Conservation (phyloP, 2,888 invertebrate genomes). For the Drosophila nr. medialis region DNA sequence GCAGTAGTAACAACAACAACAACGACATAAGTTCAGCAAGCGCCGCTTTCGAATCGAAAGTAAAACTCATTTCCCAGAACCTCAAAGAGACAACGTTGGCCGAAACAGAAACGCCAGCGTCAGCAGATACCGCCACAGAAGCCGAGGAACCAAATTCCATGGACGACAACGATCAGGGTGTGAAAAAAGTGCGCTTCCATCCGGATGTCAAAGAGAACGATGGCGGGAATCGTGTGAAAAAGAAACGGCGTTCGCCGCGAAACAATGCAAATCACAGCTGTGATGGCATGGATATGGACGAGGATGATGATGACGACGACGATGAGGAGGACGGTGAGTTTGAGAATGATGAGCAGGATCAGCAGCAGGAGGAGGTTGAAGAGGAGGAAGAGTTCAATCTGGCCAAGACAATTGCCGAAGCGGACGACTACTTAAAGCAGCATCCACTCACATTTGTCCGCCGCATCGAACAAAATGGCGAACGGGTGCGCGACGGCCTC, state of each 20-base stretch:
- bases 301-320: slow-evolving; percentile 37
- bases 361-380: slow-evolving; percentile 58
- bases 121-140: slow-evolving; percentile 28
- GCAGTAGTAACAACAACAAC: slow-evolving; percentile 16
- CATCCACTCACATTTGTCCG: slow-evolving; percentile 79
- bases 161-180: slow-evolving; percentile 60
- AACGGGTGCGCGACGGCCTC: slow-evolving; percentile 57
- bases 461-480: slow-evolving; percentile 64
- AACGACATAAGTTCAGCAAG: slow-evolving; percentile 33
- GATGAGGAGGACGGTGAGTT: slow-evolving; percentile 11
- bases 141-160: slow-evolving; percentile 40
- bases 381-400: slow-evolving; percentile 74
- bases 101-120: slow-evolving; percentile 49
- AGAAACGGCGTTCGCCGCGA: slow-evolving; percentile 55
- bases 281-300: slow-evolving; percentile 69
- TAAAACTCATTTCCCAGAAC: slow-evolving; percentile 81
- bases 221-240: slow-evolving; percentile 74
- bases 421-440: slow-evolving; percentile 73
- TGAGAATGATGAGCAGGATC: slow-evolving; percentile 31
- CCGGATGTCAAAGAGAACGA: slow-evolving; percentile 78
- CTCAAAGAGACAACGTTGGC: slow-evolving; percentile 81
- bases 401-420: slow-evolving; percentile 74
- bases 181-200: slow-evolving; percentile 78
- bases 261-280: slow-evolving; percentile 37
- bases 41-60: slow-evolving; percentile 80